Evolutionary conservation across 2,797 vertebrate genomes (phyloP), one percentile per base, ranked within the genome.

Genomic region (Pachyuromys duprasi): DNA sequence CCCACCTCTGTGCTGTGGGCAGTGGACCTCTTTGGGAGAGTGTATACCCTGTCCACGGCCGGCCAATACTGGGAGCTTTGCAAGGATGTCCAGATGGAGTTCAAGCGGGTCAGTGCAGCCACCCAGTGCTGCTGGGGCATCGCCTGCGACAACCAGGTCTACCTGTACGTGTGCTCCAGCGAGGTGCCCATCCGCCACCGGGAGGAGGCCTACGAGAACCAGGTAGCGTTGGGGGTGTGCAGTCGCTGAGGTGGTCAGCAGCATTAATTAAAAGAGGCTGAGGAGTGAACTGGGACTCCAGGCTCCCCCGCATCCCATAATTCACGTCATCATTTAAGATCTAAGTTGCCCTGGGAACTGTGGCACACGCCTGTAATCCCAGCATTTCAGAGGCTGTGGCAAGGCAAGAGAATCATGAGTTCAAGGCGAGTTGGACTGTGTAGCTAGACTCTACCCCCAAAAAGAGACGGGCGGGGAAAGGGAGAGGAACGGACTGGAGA

Each of bases 191-290:
- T 99, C 93, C 99, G 99, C 63, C 99, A 98, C 98, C 99, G 99
- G 83, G 99, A 99, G 95, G 99, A 99, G 97, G 99, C 99, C 89
- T 99, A 99, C 26, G 99, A 99, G 98, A 99, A 99, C 89, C 99
- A 99, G 98, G 99, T 99, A 98, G n/a, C 24, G 14, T 2, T 15
- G 13, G 14, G 17, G 28, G 72, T 28, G 39, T 45, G 72, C 6
- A 13, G 26, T 15, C 33, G 57, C 82, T 3, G 0, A 33, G 39
- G 9, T 1, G 33, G 33, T 39, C 2, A 13, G 15, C 12, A 5
- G 49, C 20, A 17, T 28, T 22, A 49, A 5, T 83, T 78, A 57
- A 63, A 6, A 9, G 36, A 15, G 49, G 14, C 26, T 1, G 14
- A 26, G 57, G 62, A 33, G 39, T 0, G 3, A 60, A 39, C n/a